phyloP scores from a whole-genome alignment of 2,113 vertebrate species.

The Lepus timidus region DNA sequence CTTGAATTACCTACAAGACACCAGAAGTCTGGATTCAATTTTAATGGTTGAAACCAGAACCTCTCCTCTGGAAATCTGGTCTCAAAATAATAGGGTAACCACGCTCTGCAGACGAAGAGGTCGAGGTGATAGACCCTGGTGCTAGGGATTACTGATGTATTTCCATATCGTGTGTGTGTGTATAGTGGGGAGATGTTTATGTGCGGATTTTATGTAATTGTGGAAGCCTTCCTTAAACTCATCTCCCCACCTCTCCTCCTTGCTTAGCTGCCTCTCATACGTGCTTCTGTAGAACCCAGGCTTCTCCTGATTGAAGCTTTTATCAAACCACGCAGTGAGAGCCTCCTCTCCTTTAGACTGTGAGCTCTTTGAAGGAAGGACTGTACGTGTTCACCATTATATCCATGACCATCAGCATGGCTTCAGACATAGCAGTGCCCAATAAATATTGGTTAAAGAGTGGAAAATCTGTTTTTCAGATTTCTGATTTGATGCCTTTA shows the following conservation, averaged over 20 bases:
- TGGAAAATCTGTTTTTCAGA: background rate
- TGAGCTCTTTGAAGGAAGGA: background rate
- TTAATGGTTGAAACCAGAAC: background rate
- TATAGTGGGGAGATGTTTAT: too few species aligned
- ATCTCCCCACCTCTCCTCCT: background rate
- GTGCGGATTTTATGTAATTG: background rate
- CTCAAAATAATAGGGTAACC: background rate
- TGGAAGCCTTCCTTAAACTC: background rate
- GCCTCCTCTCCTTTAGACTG: background rate
- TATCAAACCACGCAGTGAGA: background rate
- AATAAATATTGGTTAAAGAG: background rate
- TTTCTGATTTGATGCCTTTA: background rate
- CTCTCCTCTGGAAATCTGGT: background rate
- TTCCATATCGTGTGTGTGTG: background rate
- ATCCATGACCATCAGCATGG: background rate
- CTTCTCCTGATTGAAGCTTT: background rate
- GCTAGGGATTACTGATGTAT: background rate
- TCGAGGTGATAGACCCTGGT: background rate
- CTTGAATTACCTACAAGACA: background rate
- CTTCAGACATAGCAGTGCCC: background rate
- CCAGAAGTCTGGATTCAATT: background rate
- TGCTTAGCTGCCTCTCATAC: background rate
- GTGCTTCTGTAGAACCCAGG: background rate
- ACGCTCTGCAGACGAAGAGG: background rate
- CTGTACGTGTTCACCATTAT: background rate